Evolutionary conservation across 2,888 invertebrate genomes (phyloP), one percentile per base, ranked within the genome.

Genomic region (Caradrina kadenii): DNA sequence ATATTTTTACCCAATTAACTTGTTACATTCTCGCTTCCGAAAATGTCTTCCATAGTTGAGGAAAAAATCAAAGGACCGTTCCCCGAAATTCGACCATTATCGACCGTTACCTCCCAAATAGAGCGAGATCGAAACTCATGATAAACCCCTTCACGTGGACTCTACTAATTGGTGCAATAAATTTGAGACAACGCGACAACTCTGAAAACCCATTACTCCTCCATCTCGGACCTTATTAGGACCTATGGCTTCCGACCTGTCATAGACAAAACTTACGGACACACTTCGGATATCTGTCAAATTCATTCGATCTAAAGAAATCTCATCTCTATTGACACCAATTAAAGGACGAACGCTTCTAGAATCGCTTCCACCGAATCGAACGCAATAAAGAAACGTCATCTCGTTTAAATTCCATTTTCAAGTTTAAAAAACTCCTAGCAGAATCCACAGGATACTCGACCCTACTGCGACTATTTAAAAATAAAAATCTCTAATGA

Each of bases 81-180:
- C 94, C 86, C 87, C 91, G 95, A 95, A 95, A 93, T 91, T 91
- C 90, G 91, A 85, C 93, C 93, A 93, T 94, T 95, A 94, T 92
- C 92, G 90, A 91, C 91, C 91, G 91, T 89, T 94, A 95, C 95
- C 96, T 93, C 96, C 95, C 95, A 95, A 95, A 95, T 95, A 94
- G 95, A 92, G 90, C 84, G 90, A 87, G 96, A 95, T 95, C 88
- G 85, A 90, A 88, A 85, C 86, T 79, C 71, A 55, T 85, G 95
- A 95, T 95, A 94, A 93, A 89, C 92, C 89, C 93, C 87, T 94
- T 92, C 94, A 92, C 90, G 93, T 91, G 90, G 94, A 88, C 92
- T 87, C 92, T 91, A 94, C 96, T 96, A 96, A 96, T 96, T 96
- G 95, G 94, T 88, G 93, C 91, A 94, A 95, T 96, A 96, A 95